Evolutionary conservation across 2,113 vertebrate genomes (phyloP).

Genomic region (Oncorhynchus tshawytscha): DNA sequence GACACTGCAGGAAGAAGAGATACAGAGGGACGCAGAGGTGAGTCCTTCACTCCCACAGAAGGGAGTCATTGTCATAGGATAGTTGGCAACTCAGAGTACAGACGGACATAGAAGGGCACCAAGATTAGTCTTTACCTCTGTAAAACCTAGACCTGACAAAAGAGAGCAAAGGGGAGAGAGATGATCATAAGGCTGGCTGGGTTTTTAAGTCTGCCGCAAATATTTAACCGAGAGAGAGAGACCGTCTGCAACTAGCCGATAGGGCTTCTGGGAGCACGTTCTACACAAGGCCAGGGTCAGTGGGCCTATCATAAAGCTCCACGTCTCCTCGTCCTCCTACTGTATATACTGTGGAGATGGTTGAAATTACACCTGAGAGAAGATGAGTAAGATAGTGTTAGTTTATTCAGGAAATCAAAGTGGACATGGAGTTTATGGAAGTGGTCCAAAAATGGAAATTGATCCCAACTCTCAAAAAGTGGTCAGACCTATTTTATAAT

Average conservation of each 20-base stretch:
- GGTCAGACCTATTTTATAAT: neutral
- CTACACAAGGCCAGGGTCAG: neutral
- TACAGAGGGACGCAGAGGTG: no score
- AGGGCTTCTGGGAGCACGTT: neutral
- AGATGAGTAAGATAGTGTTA: neutral
- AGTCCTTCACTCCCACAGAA: no score
- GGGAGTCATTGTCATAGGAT: no score
- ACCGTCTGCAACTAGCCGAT: neutral
- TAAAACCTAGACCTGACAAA: neutral
- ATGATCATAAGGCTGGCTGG: constrained; percentile 48
- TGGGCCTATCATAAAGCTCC: neutral
- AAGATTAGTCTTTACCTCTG: no score
- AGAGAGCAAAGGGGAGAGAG: neutral
- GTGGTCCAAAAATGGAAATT: no score
- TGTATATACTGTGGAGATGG: no score
- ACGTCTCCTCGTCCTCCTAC: no score
- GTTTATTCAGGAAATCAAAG: no score
- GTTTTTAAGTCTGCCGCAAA: constrained; percentile 17
- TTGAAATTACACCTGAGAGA: neutral
- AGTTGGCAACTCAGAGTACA: no score
- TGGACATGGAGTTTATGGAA: no score
- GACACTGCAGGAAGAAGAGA: no score
- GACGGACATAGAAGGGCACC: no score
- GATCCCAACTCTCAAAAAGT: neutral
- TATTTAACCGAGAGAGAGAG: neutral